A percentile compares a stretch with the other conserved stretches of the same genome.
phyloP scores from a whole-genome alignment of 1,140 invertebrate species.

The Gonioctena quinquepunctata region DNA sequence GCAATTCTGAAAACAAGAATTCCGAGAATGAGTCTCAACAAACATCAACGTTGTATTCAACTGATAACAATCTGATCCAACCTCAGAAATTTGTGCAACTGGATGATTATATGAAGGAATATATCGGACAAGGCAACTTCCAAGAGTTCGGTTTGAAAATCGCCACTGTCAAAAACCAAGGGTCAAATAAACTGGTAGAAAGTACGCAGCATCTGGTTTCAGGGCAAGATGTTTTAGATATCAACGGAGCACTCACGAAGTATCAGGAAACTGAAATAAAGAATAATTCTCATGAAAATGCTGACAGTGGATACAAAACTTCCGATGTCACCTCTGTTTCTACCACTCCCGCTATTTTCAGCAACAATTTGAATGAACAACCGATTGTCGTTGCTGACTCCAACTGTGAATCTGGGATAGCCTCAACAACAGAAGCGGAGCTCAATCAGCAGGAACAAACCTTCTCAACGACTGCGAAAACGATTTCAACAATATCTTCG shows the following conservation, averaged over 20 bases:
- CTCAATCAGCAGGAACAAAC: constrained; percentile 20
- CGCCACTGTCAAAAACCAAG: neutral
- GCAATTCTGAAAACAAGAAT: neutral
- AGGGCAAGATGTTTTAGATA: constrained; percentile 61
- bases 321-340: neutral
- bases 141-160: constrained; percentile 4
- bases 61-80: neutral
- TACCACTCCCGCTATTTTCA: neutral
- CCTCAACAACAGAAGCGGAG: constrained; percentile 16
- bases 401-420: constrained; percentile 4
- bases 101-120: neutral
- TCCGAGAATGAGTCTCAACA: neutral
- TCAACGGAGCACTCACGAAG: constrained; percentile 57
- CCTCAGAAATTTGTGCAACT: neutral
- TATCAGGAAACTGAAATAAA: neutral
- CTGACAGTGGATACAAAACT: neutral
- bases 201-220: constrained; percentile 61
- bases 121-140: neutral
- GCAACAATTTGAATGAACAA: constrained; percentile 22
- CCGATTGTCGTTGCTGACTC: constrained; percentile 55
- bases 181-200: constrained; percentile 54
- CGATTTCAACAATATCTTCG: neutral
- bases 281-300: neutral
- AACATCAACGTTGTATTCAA: neutral
- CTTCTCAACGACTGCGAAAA: constrained; percentile 11